Conservation (phyloP, 2,797 vertebrate species). For the Lithobates pipiens region DNA sequence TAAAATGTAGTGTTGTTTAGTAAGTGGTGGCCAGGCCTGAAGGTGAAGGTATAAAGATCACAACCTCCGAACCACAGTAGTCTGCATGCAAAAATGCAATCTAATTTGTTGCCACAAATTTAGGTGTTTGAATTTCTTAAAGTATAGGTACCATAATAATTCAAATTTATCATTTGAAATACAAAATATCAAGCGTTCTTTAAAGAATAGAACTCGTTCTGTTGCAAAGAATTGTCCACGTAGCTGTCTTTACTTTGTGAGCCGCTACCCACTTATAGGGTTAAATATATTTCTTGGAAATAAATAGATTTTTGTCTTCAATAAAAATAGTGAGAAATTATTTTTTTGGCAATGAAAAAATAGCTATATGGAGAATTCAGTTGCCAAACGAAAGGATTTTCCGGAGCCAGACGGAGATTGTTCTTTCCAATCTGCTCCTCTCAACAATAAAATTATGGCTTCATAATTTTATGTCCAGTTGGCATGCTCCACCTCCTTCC, state of each 20-base stretch:
- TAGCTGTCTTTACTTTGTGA: not conserved
- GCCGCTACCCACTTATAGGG: slow-evolving; percentile 10
- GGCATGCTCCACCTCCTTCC: slow-evolving; percentile 19
- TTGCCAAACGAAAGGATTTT: slow-evolving; percentile 61
- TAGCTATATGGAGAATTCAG: slow-evolving; percentile 50
- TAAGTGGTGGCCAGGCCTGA: not conserved
- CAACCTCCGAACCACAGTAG: too few species aligned
- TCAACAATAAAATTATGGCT: slow-evolving; percentile 58
- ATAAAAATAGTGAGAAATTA: slow-evolving; percentile 56
- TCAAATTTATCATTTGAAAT: not conserved
- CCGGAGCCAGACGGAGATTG: slow-evolving; percentile 60
- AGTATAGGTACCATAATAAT: not conserved
- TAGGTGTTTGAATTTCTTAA: too few species aligned
- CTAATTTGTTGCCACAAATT: not conserved
- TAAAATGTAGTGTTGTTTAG: not conserved
- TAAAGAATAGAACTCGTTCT: not conserved
- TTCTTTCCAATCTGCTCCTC: slow-evolving; percentile 60
- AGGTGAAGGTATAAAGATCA: not conserved
- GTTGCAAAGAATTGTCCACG: not conserved
- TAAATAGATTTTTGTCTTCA: slow-evolving; percentile 30
- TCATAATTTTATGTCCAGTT: slow-evolving; percentile 55
- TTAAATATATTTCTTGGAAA: slow-evolving; percentile 40
- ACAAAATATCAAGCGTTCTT: not conserved
- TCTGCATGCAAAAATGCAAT: not conserved
- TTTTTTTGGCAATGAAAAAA: slow-evolving; percentile 51